Percentiles rank a stretch among this genome's conserved stretches.
These are phyloP conservation scores for Cardinalis cardinalis DNA, from an alignment of 2,113 vertebrate genomes.

Conservation along the genomic window DNA sequence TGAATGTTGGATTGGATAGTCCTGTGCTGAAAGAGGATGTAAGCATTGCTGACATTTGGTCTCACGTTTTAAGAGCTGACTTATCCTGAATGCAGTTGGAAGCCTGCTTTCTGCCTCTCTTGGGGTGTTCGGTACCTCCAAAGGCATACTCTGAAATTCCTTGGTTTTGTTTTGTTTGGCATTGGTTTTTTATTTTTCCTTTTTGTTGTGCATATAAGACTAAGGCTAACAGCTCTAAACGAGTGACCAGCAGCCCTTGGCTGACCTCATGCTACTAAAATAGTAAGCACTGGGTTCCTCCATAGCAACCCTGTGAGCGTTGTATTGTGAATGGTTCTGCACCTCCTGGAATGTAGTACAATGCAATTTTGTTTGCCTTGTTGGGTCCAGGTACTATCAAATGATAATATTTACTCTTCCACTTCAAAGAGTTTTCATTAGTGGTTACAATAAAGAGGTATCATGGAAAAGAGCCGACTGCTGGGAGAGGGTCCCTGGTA, in stretches of 20 bases:
- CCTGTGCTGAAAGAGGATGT: neutral
- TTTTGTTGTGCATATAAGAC: neutral
- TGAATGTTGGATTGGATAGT: neutral
- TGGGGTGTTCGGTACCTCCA: neutral
- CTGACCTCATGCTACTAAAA: neutral
- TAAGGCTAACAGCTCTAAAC: neutral
- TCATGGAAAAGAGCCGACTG: slow-evolving; percentile 14
- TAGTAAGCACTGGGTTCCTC: neutral
- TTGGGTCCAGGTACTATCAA: slow-evolving; percentile 67
- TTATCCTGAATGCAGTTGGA: neutral
- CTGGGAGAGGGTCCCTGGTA: neutral
- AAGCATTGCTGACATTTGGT: neutral
- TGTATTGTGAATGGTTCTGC: neutral
- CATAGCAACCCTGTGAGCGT: slow-evolving; percentile 41
- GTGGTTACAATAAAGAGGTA: slow-evolving; percentile 49
- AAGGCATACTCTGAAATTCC: neutral
- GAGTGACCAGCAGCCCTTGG: neutral
- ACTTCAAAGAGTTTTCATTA: slow-evolving; percentile 76
- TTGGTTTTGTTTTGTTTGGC: neutral
- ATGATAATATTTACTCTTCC: slow-evolving; percentile 74
- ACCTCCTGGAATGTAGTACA: slow-evolving; percentile 45
- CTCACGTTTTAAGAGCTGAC: neutral
- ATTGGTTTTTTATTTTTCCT: neutral
- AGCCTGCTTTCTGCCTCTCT: neutral
- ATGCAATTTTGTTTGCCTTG: slow-evolving; percentile 60